A percentile compares a stretch with the other conserved stretches of the same genome.
These are phyloP conservation scores for Theretra japonica DNA, from an alignment of 2,888 invertebrate genomes.

Conservation along the genomic window DNA sequence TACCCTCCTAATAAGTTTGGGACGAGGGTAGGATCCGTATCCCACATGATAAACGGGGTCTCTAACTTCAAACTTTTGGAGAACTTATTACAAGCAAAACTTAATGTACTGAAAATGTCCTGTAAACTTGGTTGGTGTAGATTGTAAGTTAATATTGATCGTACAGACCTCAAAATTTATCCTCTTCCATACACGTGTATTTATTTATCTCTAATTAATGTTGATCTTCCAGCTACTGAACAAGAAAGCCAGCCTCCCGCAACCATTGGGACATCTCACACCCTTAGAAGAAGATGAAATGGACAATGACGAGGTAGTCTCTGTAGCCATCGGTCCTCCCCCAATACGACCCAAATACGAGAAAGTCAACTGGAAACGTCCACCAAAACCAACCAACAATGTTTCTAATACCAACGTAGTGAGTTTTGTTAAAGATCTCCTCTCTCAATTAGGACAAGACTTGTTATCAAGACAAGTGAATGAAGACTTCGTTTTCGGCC, in stretches of 20 bases:
- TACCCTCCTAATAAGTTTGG: too few relatives aligned
- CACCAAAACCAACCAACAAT: conserved; percentile 38
- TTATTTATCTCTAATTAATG: too few relatives aligned
- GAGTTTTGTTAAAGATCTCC: conserved; percentile 63
- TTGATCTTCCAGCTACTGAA: not conserved
- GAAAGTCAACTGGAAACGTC: conserved; percentile 42
- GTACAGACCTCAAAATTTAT: too few relatives aligned
- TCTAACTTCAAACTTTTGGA: too few relatives aligned
- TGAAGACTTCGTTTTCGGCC: conserved; percentile 80
- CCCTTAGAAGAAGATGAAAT: conserved; percentile 76
- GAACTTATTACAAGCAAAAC: too few relatives aligned
- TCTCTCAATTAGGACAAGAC: conserved; percentile 67
- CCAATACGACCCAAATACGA: conserved; percentile 69
- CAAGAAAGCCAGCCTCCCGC: conserved; percentile 35
- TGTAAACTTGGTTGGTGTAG: too few relatives aligned
- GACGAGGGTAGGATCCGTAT: too few relatives aligned
- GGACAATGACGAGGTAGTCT: conserved; percentile 75
- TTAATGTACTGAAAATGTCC: too few relatives aligned
- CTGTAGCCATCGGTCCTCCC: conserved; percentile 76
- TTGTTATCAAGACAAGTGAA: conserved; percentile 65
- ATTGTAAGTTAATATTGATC: too few relatives aligned
- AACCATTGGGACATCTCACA: conserved; percentile 73
- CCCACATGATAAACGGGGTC: too few relatives aligned
- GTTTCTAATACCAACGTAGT: conserved; percentile 46
- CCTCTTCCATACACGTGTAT: too few relatives aligned